A percentile compares a stretch with the other conserved stretches of the same genome.
Conservation (phyloP, 53 echinoderm and acorn worm species). For the Patiria pectinifera region DNA sequence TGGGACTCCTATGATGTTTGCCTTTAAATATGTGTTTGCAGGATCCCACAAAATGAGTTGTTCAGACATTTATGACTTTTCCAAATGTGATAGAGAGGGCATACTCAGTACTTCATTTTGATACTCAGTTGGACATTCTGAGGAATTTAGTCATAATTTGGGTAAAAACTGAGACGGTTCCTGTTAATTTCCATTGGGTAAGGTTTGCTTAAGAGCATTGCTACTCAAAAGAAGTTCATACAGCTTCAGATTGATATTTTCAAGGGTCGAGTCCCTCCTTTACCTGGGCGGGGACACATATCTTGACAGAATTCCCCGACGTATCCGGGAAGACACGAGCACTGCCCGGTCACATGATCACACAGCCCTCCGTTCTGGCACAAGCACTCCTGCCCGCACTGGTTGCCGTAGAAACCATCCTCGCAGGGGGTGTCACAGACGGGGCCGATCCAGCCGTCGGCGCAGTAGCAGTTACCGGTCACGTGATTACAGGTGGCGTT, state of each 20-base stretch:
- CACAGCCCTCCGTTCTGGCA: constrained; percentile 77
- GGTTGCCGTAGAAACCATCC: constrained; percentile 60
- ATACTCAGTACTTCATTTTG: too few relatives aligned
- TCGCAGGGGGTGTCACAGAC: constrained; percentile 61
- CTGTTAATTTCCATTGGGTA: too few relatives aligned
- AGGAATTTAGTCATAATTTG: too few relatives aligned
- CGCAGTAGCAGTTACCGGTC: constrained; percentile 83
- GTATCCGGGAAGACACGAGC: constrained; percentile 74
- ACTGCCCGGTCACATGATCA: constrained; percentile 66
- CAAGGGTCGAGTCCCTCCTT: background rate
- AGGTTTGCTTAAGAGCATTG: too few relatives aligned
- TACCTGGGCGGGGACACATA: constrained; percentile 63
- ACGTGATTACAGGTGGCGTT: constrained; percentile 73
- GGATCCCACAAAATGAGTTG: too few relatives aligned
- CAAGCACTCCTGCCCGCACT: constrained; percentile 50
- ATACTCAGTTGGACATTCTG: too few relatives aligned
- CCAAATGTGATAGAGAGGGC: too few relatives aligned
- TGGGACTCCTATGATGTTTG: too few relatives aligned
- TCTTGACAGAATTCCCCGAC: constrained; percentile 66
- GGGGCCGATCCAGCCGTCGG: constrained; percentile 67
- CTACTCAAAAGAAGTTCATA: too few relatives aligned
- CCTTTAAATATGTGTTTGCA: too few relatives aligned
- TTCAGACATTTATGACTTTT: too few relatives aligned
- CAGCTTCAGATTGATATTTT: background rate
- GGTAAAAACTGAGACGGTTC: too few relatives aligned